Conservation (phyloP, 2,888 invertebrate species). For the Dusona sp. region DNA sequence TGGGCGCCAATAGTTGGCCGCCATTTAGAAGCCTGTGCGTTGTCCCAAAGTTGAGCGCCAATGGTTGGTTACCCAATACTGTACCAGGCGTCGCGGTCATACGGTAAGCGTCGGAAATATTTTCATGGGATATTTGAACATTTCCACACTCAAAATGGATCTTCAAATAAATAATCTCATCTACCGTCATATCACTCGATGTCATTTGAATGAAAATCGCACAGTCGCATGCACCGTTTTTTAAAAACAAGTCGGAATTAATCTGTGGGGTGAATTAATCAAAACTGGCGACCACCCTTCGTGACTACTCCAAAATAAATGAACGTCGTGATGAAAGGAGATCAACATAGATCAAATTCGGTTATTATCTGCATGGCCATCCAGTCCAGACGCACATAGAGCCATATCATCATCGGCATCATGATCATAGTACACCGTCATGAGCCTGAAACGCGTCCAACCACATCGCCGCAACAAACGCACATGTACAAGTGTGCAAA, state of each 20-base stretch:
- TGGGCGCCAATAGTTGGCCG: too few species aligned
- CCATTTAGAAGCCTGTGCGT: too few species aligned
- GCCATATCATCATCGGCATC: conserved; percentile 20
- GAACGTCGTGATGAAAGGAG: not conserved
- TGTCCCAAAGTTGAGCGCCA: too few species aligned
- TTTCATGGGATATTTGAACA: not conserved
- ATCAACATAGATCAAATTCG: not conserved
- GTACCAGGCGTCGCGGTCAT: too few species aligned
- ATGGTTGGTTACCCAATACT: too few species aligned
- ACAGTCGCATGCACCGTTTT: not conserved
- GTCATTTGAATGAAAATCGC: not conserved
- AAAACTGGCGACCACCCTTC: not conserved
- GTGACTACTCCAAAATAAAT: not conserved
- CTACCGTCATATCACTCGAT: not conserved
- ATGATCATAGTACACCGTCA: conserved; percentile 36
- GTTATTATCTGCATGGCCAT: not conserved
- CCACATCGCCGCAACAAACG: conserved; percentile 53
- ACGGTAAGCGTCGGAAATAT: too few species aligned
- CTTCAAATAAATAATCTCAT: not conserved
- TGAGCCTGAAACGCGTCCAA: conserved; percentile 33
- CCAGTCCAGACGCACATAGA: not conserved
- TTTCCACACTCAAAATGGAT: not conserved
- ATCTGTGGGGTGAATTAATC: not conserved
- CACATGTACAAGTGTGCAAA: conserved; percentile 40
- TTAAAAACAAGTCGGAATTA: not conserved